Percentiles rank a stretch among this genome's conserved stretches.
Evolutionary conservation across 2,113 vertebrate genomes (phyloP).

Genomic region (Callipepla californica): DNA sequence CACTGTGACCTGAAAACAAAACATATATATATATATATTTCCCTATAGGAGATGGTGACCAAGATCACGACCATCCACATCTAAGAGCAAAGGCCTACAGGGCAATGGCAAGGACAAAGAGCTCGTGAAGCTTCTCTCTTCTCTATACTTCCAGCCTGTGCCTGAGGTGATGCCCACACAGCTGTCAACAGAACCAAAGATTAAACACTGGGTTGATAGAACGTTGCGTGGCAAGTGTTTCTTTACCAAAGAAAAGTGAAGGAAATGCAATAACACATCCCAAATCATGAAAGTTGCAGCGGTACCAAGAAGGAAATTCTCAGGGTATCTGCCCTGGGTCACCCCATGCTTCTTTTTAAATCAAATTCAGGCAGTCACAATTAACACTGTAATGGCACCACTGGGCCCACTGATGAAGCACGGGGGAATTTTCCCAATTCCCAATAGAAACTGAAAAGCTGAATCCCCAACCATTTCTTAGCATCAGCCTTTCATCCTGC

Average conservation of each 20-base stretch:
- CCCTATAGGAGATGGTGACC: neutral
- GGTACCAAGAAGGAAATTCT: neutral
- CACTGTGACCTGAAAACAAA: neutral
- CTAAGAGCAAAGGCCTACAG: accelerated
- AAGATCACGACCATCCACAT: neutral
- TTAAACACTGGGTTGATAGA: neutral
- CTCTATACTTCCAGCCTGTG: neutral
- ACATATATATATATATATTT: neutral
- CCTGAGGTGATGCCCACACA: neutral
- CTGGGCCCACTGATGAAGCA: neutral
- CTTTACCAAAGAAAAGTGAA: neutral
- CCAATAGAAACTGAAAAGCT: neutral
- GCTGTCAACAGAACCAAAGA: neutral
- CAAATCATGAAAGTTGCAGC: neutral
- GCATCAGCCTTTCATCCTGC: neutral
- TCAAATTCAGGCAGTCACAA: neutral
- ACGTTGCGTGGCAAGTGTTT: neutral
- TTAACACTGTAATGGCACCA: neutral
- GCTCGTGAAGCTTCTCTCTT: neutral
- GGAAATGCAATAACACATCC: neutral
- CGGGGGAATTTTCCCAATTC: neutral
- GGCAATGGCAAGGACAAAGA: neutral
- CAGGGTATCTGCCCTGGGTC: neutral
- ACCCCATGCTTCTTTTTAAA: neutral
- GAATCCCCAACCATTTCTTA: neutral